These are phyloP conservation scores for Amazona finschi DNA, from an alignment of 2,797 vertebrate species.

Conservation along the genomic window DNA sequence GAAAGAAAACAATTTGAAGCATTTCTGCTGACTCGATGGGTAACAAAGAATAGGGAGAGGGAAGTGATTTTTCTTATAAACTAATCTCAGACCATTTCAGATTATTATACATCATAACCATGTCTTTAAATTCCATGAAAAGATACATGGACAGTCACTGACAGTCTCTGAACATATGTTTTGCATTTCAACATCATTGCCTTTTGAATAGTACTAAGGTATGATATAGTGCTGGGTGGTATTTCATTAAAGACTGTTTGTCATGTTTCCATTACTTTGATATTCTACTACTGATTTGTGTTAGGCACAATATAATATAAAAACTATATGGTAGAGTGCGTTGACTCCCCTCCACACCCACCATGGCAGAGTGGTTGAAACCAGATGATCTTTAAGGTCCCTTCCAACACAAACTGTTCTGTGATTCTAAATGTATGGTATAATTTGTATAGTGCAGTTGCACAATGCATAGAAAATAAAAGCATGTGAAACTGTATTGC, in stretches of 20 bases:
- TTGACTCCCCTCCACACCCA: background rate
- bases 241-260: background rate
- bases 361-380: background rate
- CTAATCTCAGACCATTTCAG: background rate
- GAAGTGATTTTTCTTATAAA: background rate
- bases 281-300: background rate
- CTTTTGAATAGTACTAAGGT: background rate
- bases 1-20: background rate
- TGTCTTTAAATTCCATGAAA: background rate
- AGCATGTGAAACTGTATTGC: background rate
- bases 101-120: background rate
- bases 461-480: background rate
- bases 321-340: background rate
- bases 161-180: background rate
- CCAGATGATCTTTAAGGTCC: background rate
- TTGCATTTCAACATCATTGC: background rate
- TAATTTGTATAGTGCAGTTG: background rate
- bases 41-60: background rate
- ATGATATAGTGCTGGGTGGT: rapidly evolving
- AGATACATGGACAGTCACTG: background rate
- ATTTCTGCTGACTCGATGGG: background rate
- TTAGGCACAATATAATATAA: background rate
- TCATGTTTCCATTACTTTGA: background rate
- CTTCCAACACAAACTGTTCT: background rate
- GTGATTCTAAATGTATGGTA: background rate